These are phyloP conservation scores for Elysia crispata DNA, from an alignment of 2,888 invertebrate species.

Conservation along the genomic window DNA sequence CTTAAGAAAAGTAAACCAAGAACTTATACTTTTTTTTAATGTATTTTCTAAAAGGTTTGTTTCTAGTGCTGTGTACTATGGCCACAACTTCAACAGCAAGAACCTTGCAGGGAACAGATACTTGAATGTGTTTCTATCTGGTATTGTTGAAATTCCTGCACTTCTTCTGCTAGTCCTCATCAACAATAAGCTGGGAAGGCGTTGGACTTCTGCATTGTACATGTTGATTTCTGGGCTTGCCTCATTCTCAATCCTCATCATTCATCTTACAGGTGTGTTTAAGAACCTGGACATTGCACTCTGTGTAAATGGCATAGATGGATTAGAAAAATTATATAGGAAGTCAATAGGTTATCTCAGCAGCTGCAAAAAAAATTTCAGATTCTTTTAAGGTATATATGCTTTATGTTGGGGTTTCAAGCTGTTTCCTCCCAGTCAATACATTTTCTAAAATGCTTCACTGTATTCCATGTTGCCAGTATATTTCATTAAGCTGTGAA, in stretches of 20 bases:
- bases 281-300: not conserved
- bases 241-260: constrained; percentile 68
- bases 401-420: too few relatives aligned
- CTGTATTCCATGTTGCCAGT: too few relatives aligned
- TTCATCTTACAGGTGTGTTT: constrained; percentile 65
- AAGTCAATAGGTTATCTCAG: too few relatives aligned
- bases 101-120: constrained; percentile 72
- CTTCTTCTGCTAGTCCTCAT: constrained; percentile 69
- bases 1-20: too few relatives aligned
- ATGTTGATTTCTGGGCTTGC: constrained; percentile 69
- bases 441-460: too few relatives aligned
- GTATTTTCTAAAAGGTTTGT: constrained; percentile 70
- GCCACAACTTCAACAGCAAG: constrained; percentile 70
- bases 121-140: constrained; percentile 73
- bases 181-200: constrained; percentile 71
- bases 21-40: too few relatives aligned
- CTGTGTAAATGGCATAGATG: too few relatives aligned
- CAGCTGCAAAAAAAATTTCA: too few relatives aligned
- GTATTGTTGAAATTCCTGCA: constrained; percentile 74
- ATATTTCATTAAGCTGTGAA: too few relatives aligned
- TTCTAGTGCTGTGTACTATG: constrained; percentile 74
- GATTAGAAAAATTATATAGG: too few relatives aligned
- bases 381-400: too few relatives aligned
- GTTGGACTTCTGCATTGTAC: constrained; percentile 65
- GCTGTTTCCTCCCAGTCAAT: too few relatives aligned